Evolutionary conservation across 2,888 invertebrate species (phyloP).

Genomic region (Heliconius cydno): DNA sequence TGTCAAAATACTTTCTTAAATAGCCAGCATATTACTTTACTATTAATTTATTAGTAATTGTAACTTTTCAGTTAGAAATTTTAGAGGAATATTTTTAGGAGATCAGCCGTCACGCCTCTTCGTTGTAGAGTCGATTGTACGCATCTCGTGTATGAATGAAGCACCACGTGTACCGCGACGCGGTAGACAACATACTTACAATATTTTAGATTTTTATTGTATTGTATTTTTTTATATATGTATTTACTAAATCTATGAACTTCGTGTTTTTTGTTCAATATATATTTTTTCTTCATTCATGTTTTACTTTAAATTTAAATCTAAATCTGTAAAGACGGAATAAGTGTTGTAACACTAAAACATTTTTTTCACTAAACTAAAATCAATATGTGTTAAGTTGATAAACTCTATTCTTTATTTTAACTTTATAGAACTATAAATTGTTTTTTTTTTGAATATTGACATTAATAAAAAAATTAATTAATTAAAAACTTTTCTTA

Average conservation of each 20-base stretch:
- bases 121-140: slow-evolving; percentile 54
- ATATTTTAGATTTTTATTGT: background rate
- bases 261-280: too few relatives aligned
- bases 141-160: slow-evolving; percentile 68
- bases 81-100: slow-evolving; percentile 18
- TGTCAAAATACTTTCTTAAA: background rate
- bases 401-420: background rate
- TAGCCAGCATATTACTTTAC: background rate
- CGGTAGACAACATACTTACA: slow-evolving; percentile 57
- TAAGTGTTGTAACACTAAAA: background rate
- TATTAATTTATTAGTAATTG: background rate
- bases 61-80: slow-evolving; percentile 14
- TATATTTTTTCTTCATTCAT: background rate
- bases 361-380: background rate
- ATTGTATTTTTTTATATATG: too few relatives aligned
- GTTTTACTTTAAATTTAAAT: background rate
- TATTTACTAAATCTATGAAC: too few relatives aligned
- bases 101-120: slow-evolving; percentile 56
- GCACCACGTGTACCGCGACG: slow-evolving; percentile 49
- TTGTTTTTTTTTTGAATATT: background rate
- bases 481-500: background rate
- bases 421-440: background rate
- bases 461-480: background rate
- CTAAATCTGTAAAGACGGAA: background rate
- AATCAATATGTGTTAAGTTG: background rate